A percentile compares a stretch with the other conserved stretches of the same genome.
phyloP scores from a whole-genome alignment of 2,888 invertebrate species.

The Meliscaeva auricollis region DNA sequence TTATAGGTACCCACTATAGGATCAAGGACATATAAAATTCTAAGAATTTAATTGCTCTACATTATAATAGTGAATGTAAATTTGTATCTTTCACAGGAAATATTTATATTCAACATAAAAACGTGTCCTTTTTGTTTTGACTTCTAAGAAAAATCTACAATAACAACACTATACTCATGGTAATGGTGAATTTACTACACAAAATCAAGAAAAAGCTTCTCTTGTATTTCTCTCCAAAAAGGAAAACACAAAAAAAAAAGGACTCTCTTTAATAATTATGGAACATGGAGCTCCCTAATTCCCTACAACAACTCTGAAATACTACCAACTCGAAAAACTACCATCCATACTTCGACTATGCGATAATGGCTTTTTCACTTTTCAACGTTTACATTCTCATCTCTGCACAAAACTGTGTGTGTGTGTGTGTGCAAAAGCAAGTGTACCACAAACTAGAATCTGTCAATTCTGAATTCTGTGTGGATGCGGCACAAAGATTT shows the following conservation, averaged over 20 bases:
- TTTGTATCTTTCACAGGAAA: conserved; percentile 14
- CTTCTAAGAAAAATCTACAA: conserved; percentile 23
- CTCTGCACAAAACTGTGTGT: conserved; percentile 40
- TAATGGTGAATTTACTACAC: conserved; percentile 63
- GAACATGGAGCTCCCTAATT: background rate
- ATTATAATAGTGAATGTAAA: conserved; percentile 31
- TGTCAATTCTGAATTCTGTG: conserved; percentile 50
- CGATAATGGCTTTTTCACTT: conserved; percentile 1
- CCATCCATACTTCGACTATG: background rate
- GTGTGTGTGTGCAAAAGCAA: too few species aligned
- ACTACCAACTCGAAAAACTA: background rate
- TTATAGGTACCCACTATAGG: conserved; percentile 7
- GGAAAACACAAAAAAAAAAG: too few species aligned
- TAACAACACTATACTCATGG: conserved; percentile 46
- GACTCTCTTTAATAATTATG: background rate
- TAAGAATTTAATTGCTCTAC: conserved; percentile 31
- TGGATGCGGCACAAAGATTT: conserved; percentile 66
- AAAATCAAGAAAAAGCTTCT: conserved; percentile 5
- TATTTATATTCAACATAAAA: conserved; percentile 16
- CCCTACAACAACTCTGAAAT: background rate
- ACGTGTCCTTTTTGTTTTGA: conserved; percentile 16
- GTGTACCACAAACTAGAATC: conserved; percentile 54
- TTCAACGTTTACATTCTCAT: conserved; percentile 31
- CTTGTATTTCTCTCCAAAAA: conserved; percentile 10
- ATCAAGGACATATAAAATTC: conserved; percentile 62